Percentiles rank a stretch among this genome's conserved stretches.
These are phyloP conservation scores for Scaptomyza reducta DNA, from an alignment of 2,888 invertebrate genomes.

Conservation along the genomic window DNA sequence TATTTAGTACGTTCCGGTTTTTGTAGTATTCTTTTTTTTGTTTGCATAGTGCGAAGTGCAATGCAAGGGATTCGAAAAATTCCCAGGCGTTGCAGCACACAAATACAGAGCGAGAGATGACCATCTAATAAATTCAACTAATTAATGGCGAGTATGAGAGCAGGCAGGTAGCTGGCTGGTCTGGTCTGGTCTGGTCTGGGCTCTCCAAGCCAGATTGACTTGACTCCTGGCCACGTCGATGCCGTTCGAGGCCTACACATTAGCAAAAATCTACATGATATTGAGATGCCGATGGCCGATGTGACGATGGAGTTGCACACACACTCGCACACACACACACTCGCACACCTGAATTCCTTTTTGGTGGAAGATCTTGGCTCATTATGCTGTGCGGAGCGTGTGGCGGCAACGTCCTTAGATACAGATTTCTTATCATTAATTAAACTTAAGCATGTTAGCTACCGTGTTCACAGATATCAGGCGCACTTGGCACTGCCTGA, in stretches of 20 bases:
- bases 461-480: slow-evolving; percentile 81
- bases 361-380: slow-evolving; percentile 46
- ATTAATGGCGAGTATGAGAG: slow-evolving; percentile 83
- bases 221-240: slow-evolving; percentile 49
- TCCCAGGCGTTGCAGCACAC: slow-evolving; percentile 71
- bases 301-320: slow-evolving; percentile 53
- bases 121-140: slow-evolving; percentile 84
- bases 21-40: slow-evolving; percentile 7
- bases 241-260: slow-evolving; percentile 65
- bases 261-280: slow-evolving; percentile 81
- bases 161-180: slow-evolving; percentile 32
- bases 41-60: slow-evolving; percentile 73
- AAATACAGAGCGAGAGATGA: slow-evolving; percentile 56
- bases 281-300: slow-evolving; percentile 76
- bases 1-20: slow-evolving; percentile 54
- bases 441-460: slow-evolving; percentile 84
- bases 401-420: slow-evolving; percentile 79
- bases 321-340: slow-evolving; percentile 49
- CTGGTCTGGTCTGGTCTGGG: no score
- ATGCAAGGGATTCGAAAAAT: slow-evolving; percentile 78
- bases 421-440: slow-evolving; percentile 84
- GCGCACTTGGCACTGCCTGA: slow-evolving; percentile 26
- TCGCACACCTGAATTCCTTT: slow-evolving; percentile 47
- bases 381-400: slow-evolving; percentile 55
- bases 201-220: slow-evolving; percentile 54